Conservation (phyloP, 2,888 invertebrate species). For the Notocelia uddmanniana region DNA sequence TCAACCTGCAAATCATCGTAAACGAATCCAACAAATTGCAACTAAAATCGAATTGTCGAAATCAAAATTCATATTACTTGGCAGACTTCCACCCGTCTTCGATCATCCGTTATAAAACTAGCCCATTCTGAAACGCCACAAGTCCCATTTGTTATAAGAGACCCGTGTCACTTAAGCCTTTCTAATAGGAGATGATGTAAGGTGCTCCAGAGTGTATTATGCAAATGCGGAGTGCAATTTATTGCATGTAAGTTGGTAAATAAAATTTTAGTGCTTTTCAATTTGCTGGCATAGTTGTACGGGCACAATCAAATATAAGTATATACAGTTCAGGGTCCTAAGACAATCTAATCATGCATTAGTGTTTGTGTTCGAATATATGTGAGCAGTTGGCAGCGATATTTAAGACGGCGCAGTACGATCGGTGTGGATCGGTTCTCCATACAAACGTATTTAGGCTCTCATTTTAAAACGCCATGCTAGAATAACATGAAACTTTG, state of each 20-base stretch:
- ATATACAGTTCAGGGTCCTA: too few relatives aligned
- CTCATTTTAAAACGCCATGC: too few relatives aligned
- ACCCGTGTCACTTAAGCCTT: conserved; percentile 8
- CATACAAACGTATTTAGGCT: too few relatives aligned
- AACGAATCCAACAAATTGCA: conserved; percentile 35
- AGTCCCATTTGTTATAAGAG: not conserved
- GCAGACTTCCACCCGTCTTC: conserved; percentile 49
- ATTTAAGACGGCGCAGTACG: too few relatives aligned
- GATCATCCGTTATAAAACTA: conserved; percentile 31
- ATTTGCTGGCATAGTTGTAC: conserved; percentile 6
- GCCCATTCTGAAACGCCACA: not conserved
- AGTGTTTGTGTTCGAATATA: too few relatives aligned
- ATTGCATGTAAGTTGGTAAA: conserved; percentile 34
- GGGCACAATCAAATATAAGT: too few relatives aligned
- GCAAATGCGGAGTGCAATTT: conserved; percentile 32
- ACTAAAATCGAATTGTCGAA: conserved; percentile 51
- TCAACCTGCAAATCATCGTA: not conserved
- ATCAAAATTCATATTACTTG: conserved; percentile 53
- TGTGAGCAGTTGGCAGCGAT: too few relatives aligned
- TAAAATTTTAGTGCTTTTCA: conserved; percentile 29
- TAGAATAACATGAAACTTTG: too few relatives aligned
- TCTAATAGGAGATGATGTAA: not conserved
- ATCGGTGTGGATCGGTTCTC: too few relatives aligned
- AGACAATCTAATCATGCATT: too few relatives aligned
- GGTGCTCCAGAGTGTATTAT: conserved; percentile 26